Conservation (phyloP, 2,797 vertebrate genomes). For the Etheostoma perlongum region DNA sequence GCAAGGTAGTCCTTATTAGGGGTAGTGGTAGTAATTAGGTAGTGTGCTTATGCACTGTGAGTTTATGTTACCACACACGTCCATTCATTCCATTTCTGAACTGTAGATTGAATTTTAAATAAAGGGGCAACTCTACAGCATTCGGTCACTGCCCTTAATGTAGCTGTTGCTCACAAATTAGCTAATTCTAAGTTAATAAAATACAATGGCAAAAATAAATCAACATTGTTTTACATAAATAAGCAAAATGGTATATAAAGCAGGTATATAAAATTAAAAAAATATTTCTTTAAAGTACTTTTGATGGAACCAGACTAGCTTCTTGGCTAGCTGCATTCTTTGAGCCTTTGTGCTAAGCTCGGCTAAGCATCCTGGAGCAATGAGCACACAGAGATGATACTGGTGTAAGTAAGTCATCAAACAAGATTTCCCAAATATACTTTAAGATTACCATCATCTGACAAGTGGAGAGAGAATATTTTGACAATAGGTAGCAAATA, state of each 20-base stretch:
- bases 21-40: no score
- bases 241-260: no score
- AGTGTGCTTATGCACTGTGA: not conserved
- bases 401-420: not conserved
- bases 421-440: conserved; percentile 33
- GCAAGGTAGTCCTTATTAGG: not conserved
- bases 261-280: not conserved
- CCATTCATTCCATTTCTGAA: not conserved
- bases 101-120: not conserved
- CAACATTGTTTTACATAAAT: not conserved
- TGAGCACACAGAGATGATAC: conserved; percentile 11
- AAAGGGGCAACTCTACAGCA: not conserved
- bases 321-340: not conserved
- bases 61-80: not conserved
- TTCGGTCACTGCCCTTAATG: not conserved
- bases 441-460: conserved; percentile 49
- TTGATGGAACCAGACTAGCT: not conserved
- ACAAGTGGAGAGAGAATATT: conserved; percentile 24
- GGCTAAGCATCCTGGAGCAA: not conserved
- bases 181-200: not conserved
- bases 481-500: conserved; percentile 19
- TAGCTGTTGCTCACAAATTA: not conserved
- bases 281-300: not conserved
- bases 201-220: not conserved
- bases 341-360: conserved; percentile 15